phyloP scores from a whole-genome alignment of 1,140 invertebrate genomes.

The Drosophila mojavensis region DNA sequence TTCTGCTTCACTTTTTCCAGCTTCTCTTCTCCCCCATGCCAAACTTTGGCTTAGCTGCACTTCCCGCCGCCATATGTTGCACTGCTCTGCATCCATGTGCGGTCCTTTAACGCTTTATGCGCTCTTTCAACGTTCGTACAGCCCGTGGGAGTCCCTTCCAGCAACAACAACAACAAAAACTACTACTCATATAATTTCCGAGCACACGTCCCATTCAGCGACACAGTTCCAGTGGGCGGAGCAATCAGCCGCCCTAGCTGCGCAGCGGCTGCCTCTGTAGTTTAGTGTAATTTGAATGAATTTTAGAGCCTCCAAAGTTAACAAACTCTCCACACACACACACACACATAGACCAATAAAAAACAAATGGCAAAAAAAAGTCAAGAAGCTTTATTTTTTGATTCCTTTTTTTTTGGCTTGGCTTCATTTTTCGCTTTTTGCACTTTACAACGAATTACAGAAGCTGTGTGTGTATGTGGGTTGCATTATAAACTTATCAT shows the following conservation, averaged over 20 bases:
- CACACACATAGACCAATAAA: not conserved
- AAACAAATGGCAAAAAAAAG: too few relatives aligned
- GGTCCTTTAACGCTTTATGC: conserved; percentile 39
- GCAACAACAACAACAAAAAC: conserved; percentile 27
- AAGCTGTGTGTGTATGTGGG: conserved; percentile 8
- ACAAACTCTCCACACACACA: conserved; percentile 5
- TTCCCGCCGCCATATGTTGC: not conserved
- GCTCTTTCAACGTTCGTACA: conserved; percentile 34
- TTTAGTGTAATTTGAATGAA: conserved; percentile 51
- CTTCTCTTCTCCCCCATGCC: not conserved
- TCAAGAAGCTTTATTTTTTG: conserved; percentile 19
- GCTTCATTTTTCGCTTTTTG: conserved; percentile 27
- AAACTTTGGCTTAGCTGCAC: not conserved
- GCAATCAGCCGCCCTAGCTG: not conserved
- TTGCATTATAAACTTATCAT: conserved; percentile 76
- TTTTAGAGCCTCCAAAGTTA: conserved; percentile 35
- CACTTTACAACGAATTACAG: conserved; percentile 12
- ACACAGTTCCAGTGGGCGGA: conserved; percentile 11
- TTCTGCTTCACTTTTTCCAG: not conserved
- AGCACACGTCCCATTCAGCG: conserved; percentile 26
- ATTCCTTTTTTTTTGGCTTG: conserved; percentile 26
- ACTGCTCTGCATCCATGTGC: conserved; percentile 3
- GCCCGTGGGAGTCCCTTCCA: conserved; percentile 15
- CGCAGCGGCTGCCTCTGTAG: conserved; percentile 31
- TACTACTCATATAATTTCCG: conserved; percentile 55